phyloP scores from a whole-genome alignment of 2,888 invertebrate genomes.

The Folsomia manolachei region DNA sequence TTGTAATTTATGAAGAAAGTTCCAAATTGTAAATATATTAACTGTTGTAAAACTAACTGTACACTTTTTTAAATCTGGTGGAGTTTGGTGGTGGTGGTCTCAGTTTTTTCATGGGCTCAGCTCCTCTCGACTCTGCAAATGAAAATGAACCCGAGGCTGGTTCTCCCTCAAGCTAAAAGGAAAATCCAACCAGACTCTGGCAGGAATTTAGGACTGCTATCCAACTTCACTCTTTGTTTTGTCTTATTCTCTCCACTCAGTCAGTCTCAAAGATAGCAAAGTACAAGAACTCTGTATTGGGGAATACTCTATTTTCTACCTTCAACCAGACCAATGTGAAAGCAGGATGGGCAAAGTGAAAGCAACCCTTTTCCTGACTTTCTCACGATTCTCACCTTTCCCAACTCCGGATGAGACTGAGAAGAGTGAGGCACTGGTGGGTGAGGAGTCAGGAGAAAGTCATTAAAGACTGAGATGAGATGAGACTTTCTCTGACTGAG shows the following conservation, averaged over 20 bases:
- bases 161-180: neutral
- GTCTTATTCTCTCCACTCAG: neutral
- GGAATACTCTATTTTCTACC: no score
- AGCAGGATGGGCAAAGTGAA: no score
- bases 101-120: neutral
- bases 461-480: no score
- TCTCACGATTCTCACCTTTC: no score
- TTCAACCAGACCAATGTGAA: no score
- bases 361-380: no score
- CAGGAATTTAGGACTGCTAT: neutral
- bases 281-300: no score
- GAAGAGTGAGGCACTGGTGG: neutral
- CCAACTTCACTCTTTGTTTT: neutral
- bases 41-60: neutral
- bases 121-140: neutral
- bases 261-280: no score
- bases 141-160: neutral
- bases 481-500: no score
- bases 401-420: no score
- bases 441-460: neutral
- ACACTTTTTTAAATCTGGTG: neutral
- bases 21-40: no score
- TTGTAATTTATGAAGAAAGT: no score
- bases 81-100: neutral
- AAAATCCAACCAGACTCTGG: neutral